Evolutionary conservation across 2,113 vertebrate genomes (phyloP), one percentile per base, ranked within the genome.

Genomic region (Ctenodactylus gundi): DNA sequence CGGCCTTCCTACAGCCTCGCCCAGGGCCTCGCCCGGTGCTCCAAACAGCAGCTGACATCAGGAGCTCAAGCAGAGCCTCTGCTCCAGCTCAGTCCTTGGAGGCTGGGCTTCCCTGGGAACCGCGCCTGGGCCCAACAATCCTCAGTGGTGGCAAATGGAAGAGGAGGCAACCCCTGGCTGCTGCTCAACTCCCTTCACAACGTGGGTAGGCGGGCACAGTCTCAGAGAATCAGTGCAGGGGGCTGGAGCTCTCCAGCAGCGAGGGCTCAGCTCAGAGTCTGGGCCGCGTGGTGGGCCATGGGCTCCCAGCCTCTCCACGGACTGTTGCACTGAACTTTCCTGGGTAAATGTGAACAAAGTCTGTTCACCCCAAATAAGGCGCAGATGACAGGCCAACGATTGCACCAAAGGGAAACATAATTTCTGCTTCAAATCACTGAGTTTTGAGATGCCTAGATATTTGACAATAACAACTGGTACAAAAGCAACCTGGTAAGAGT

Each of bases 151-250:
- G 51, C n/a, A 55, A 72, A 27, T 39, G 1, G 9, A 27, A 82
- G 34, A 78, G 3, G 27, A 31, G 39, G 80, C 34, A 41, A n/a
- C n/a, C n/a, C 39, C 60, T 29, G 7, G 60, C 25, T 1, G 1
- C 44, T 6, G 4, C 12, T 36, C 25, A 12, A 25, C 34, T 31
- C 51, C 58, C 39, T 29, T 20, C 1, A 0, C 1, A 34, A 14
- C 0, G 0, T 0, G 2, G 51, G 23, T 4, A 18, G 20, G n/a
- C 2, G 7, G 3, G 11, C 20, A 1, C 1, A 1, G 34, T 14
- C 23, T 51, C 29, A 25, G 29, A 2, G 49, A n/a, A n/a, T n/a
- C n/a, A n/a, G 31, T 13, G 17, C 7, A 0, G 57, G 46, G 46
- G 75, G 41, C 41, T 49, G 31, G 36, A 51, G 39, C 25, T 36